These are phyloP conservation scores for Brachyistius frenatus DNA, from an alignment of 2,113 vertebrate genomes.

Conservation along the genomic window DNA sequence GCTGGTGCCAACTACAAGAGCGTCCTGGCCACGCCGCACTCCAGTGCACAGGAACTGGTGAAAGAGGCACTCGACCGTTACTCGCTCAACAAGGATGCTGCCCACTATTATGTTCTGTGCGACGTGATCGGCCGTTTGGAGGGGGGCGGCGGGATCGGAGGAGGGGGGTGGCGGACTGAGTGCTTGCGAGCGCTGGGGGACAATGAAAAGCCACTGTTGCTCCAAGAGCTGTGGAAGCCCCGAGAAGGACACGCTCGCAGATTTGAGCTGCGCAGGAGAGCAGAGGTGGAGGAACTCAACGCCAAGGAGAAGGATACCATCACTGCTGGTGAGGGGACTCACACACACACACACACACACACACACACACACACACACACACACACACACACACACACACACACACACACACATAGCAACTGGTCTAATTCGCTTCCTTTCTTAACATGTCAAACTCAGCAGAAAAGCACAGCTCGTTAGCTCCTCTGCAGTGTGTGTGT, in stretches of 20 bases:
- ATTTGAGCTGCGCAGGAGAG: constrained; percentile 91
- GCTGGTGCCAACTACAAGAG: constrained; percentile 96
- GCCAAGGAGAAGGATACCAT: constrained; percentile 93
- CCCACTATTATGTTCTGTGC: constrained; percentile 89
- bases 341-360: constrained; percentile 29
- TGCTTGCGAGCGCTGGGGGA: constrained; percentile 91
- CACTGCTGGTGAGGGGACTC: constrained; percentile 90
- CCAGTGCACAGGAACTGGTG: constrained; percentile 91
- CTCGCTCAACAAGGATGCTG: constrained; percentile 87
- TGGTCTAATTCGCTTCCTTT: constrained; percentile 57
- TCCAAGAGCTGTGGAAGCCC: constrained; percentile 96
- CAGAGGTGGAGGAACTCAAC: constrained; percentile 91
- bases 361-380: constrained; percentile 9
- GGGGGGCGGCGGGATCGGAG: constrained; percentile 65
- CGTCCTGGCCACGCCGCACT: constrained; percentile 91
- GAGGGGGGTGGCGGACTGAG: constrained; percentile 86
- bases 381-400: background rate
- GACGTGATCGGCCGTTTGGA: constrained; percentile 92
- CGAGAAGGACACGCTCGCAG: constrained; percentile 92
- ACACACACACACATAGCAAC: constrained; percentile 35
- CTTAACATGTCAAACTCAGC: constrained; percentile 71
- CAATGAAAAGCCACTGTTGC: constrained; percentile 93
- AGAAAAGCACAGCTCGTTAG: constrained; percentile 70
- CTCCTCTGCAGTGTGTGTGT: constrained; percentile 46
- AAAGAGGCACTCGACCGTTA: constrained; percentile 96